Base-by-base conservation (phyloP, 2,888 invertebrate genomes). In the Athrips mouffetella region DNA sequence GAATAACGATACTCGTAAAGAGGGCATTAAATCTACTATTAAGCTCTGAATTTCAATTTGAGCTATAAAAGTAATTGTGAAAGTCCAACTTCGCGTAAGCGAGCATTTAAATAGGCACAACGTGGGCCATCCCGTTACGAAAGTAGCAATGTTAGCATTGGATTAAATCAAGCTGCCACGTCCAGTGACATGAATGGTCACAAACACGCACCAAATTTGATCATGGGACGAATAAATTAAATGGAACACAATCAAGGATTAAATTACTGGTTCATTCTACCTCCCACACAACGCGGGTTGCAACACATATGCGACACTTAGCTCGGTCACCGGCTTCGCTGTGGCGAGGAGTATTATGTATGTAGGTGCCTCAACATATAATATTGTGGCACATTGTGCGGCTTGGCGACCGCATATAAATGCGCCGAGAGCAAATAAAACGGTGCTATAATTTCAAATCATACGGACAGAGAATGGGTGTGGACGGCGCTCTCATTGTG, bases 401-500 rank as follows among this genome's bases (percentile, higher is more conserved):
- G 73, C 82, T 77, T 72, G 69, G 73, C 73, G 80, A 80, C 81
- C 81, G 87, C 82, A 86, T 87, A 88, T 85, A 87, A 86, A 87
- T 85, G 87, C 79, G 79, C 71, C 65, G 72, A 83, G 86, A 87
- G 85, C 88, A 87, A 87, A 88, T 87, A 88, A 88, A 88, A 87
- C 79, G 84, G 86, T 86, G 88, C 87, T 86, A 88, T 87, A 88
- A 88, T 88, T 87, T 88, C 88, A 88, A 88, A 88, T 88, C 88
- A 87, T 88, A 86, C 82, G 86, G 87, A 88, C 88, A 87, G 86
- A 88, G 88, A 88, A 87, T 88, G 88, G 88, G 88, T 87, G 88
- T 88, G 88, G 88, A 88, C 84, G 83, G 80, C 82, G 82, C 76
- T 84, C 85, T 87, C 87, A 88, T 88, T 88, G 88, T 88, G 88